Conservation (phyloP, 1,140 invertebrate species). For the Diorhabda carinulata region DNA sequence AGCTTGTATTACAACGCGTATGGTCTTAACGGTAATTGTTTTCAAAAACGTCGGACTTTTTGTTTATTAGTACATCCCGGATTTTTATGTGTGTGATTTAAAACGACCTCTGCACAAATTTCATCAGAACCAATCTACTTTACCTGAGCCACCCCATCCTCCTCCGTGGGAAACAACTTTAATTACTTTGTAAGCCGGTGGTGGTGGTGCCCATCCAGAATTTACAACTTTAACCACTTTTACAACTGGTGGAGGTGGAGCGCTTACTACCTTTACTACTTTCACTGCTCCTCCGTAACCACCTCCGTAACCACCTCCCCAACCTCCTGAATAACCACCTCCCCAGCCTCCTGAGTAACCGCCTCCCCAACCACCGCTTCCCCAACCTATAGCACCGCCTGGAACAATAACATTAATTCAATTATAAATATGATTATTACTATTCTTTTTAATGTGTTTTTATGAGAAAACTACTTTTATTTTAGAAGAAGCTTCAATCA, state of each 20-base stretch:
- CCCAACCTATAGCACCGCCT: neutral
- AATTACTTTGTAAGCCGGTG: neutral
- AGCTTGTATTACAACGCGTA: too few species aligned
- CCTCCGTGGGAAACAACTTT: neutral
- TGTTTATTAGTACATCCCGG: too few species aligned
- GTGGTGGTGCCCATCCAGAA: neutral
- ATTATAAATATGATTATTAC: too few species aligned
- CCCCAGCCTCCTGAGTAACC: neutral
- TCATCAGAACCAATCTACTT: neutral
- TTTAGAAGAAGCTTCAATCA: too few species aligned
- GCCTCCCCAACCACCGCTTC: neutral
- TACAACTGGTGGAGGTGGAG: neutral
- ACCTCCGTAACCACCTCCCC: neutral
- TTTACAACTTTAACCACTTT: neutral
- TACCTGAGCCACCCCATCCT: neutral
- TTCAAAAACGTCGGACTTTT: too few species aligned
- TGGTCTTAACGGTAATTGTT: too few species aligned
- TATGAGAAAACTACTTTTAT: too few species aligned
- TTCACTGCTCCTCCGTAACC: neutral
- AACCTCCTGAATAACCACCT: neutral
- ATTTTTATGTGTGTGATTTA: too few species aligned
- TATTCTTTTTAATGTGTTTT: too few species aligned
- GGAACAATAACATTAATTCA: too few species aligned
- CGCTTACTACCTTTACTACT: neutral
- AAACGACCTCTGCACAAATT: too few species aligned